Conservation (phyloP, 2,113 vertebrate genomes). For the Pomatostomus ruficeps region DNA sequence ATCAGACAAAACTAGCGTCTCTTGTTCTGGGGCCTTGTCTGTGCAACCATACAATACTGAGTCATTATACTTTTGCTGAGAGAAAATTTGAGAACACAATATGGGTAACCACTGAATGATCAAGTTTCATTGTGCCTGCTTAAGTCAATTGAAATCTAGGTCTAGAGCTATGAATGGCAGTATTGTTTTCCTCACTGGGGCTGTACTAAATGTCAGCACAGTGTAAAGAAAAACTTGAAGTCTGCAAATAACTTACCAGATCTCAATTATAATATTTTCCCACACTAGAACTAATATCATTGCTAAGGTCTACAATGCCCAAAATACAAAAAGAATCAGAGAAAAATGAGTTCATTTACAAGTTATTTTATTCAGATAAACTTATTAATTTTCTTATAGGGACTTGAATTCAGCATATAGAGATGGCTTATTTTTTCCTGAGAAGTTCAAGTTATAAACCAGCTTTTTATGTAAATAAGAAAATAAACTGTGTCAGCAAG, state of each 20-base stretch:
- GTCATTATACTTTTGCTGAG: constrained; percentile 86
- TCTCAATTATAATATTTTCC: constrained; percentile 79
- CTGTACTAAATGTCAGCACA: constrained; percentile 82
- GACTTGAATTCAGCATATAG: constrained; percentile 35
- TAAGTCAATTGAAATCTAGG: constrained; percentile 86
- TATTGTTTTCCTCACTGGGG: constrained; percentile 81
- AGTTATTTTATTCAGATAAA: constrained; percentile 64
- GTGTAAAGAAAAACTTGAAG: constrained; percentile 78
- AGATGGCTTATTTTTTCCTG: constrained; percentile 37
- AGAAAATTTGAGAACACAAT: constrained; percentile 92
- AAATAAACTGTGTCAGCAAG: constrained; percentile 28
- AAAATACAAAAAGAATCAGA: constrained; percentile 60
- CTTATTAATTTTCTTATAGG: constrained; percentile 54
- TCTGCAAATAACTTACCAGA: constrained; percentile 80
- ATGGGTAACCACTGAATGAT: constrained; percentile 85
- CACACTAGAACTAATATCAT: constrained; percentile 79
- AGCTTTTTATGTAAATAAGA: constrained; percentile 44
- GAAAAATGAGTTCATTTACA: constrained; percentile 61
- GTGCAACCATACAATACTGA: constrained; percentile 81
- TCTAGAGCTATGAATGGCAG: constrained; percentile 83
- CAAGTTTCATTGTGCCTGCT: constrained; percentile 84
- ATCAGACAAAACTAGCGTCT: constrained; percentile 89
- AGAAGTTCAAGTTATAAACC: constrained; percentile 60
- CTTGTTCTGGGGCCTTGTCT: constrained; percentile 84
- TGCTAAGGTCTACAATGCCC: constrained; percentile 63